Conservation (phyloP, 1,140 invertebrate genomes). For the Listronotus bonariensis region DNA sequence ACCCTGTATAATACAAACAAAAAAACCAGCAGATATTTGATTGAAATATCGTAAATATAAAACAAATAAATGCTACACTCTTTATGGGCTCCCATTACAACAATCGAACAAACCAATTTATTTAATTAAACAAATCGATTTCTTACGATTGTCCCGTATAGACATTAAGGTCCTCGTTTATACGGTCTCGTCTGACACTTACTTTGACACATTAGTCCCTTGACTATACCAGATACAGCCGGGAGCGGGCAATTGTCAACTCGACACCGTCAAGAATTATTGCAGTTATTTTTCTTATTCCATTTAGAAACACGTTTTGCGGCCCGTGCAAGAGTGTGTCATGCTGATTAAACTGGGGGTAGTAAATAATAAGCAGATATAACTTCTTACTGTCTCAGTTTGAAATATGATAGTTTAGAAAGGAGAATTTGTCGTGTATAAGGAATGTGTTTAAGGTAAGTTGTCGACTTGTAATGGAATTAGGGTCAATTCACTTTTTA, state of each 20-base stretch:
- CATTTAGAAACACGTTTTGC: slow-evolving; percentile 42
- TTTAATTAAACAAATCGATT: slow-evolving; percentile 8
- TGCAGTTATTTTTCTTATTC: slow-evolving; percentile 49
- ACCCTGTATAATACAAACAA: too few relatives aligned
- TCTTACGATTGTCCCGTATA: slow-evolving; percentile 14
- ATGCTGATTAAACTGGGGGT: slow-evolving; percentile 45
- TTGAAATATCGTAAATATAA: too few relatives aligned
- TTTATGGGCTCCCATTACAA: too few relatives aligned
- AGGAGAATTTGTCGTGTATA: background rate
- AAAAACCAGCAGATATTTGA: too few relatives aligned
- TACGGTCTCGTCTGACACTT: slow-evolving; percentile 31
- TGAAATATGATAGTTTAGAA: slow-evolving; percentile 15
- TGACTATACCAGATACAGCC: slow-evolving; percentile 40
- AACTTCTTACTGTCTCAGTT: slow-evolving; percentile 12
- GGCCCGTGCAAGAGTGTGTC: slow-evolving; percentile 38
- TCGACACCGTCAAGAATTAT: slow-evolving; percentile 48
- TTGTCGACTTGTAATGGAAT: background rate
- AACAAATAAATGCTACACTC: too few relatives aligned
- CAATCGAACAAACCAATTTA: too few relatives aligned
- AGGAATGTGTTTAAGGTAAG: background rate
- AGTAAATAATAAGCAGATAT: slow-evolving; percentile 36
- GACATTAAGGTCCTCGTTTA: slow-evolving; percentile 26
- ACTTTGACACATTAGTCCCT: slow-evolving; percentile 46
- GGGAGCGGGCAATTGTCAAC: slow-evolving; percentile 48
- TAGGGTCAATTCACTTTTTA: too few relatives aligned